Conservation (phyloP, 92 coral and sea anemone species). For the Palythoa grandis region DNA sequence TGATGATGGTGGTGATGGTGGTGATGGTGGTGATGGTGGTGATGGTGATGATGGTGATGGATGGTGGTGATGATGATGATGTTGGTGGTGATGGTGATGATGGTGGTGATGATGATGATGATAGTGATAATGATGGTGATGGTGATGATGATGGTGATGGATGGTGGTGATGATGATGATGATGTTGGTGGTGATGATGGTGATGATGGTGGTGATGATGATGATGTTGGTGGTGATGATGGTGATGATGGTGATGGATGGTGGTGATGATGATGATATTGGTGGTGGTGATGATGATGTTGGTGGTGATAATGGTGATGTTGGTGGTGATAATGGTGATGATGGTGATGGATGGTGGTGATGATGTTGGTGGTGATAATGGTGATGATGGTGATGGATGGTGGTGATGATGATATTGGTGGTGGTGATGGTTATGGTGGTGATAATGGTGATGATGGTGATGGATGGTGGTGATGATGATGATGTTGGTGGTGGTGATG, state of each 20-base stretch:
- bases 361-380: not conserved
- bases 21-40: not conserved
- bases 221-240: not conserved
- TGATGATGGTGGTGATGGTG: not conserved
- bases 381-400: conserved; percentile 22
- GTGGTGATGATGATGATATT: not conserved
- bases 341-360: conserved; percentile 10
- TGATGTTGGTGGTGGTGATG: too few species aligned
- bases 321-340: not conserved
- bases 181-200: not conserved
- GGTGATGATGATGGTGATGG: not conserved
- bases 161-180: not conserved
- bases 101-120: not conserved
- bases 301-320: not conserved
- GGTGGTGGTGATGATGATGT: conserved; percentile 36
- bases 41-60: not conserved
- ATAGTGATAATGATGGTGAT: not conserved
- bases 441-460: not conserved
- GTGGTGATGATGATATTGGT: not conserved
- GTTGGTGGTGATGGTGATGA: not conserved
- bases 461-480: not conserved
- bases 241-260: too few species aligned
- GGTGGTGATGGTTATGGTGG: too few species aligned
- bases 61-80: not conserved
- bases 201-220: not conserved